phyloP scores from a whole-genome alignment of 2,797 vertebrate genomes.

The Manis javanica region DNA sequence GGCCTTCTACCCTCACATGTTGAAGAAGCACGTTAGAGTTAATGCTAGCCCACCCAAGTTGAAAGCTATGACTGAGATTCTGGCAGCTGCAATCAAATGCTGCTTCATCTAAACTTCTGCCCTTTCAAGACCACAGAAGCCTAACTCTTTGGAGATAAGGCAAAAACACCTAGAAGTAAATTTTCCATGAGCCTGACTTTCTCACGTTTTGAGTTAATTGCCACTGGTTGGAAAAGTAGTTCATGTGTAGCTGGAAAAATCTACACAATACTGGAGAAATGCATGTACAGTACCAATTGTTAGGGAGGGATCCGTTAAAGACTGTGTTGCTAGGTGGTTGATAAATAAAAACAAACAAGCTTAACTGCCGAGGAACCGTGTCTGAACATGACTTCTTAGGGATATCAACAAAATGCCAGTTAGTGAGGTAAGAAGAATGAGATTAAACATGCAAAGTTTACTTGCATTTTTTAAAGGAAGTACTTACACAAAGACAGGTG shows the following conservation, averaged over 20 bases:
- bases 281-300: slow-evolving; percentile 51
- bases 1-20: slow-evolving; percentile 62
- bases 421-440: slow-evolving; percentile 82
- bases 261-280: slow-evolving; percentile 39
- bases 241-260: slow-evolving; percentile 63
- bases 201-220: slow-evolving; percentile 52
- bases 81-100: slow-evolving; percentile 65
- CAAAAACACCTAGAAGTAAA: slow-evolving; percentile 58
- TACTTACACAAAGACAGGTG: slow-evolving; percentile 84
- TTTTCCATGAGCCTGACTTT: slow-evolving; percentile 49
- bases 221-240: background rate
- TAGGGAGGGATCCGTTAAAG: slow-evolving; percentile 55
- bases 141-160: slow-evolving; percentile 60
- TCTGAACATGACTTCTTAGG: slow-evolving; percentile 86
- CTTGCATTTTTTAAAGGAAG: slow-evolving; percentile 74
- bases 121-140: slow-evolving; percentile 63
- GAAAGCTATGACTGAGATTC: slow-evolving; percentile 70
- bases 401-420: slow-evolving; percentile 76
- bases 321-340: slow-evolving; percentile 85
- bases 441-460: slow-evolving; percentile 74
- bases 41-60: slow-evolving; percentile 76
- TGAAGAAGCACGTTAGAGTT: slow-evolving; percentile 46
- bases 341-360: slow-evolving; percentile 86
- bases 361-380: slow-evolving; percentile 74
- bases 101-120: slow-evolving; percentile 65